These are phyloP conservation scores for Drosophila lacicola DNA, from an alignment of 2,888 invertebrate genomes.

Conservation along the genomic window DNA sequence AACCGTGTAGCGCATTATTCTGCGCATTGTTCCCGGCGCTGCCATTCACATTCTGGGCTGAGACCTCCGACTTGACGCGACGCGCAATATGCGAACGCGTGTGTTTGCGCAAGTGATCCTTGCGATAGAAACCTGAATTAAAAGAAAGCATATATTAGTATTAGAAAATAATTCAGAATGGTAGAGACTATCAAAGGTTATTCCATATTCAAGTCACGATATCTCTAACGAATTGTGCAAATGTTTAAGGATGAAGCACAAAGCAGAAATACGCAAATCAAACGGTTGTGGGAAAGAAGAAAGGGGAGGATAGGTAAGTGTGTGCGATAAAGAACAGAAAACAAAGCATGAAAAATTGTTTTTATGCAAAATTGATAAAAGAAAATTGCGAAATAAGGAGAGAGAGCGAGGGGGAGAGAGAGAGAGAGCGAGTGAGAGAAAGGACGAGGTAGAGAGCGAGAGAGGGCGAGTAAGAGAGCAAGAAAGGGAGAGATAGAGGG, in stretches of 20 bases:
- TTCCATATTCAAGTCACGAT: background rate
- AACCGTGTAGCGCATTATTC: constrained; percentile 83
- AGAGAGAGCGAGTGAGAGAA: background rate
- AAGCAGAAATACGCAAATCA: too few relatives aligned
- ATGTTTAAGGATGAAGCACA: background rate
- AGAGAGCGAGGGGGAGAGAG: background rate
- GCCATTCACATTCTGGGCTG: constrained; percentile 87
- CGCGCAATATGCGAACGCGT: constrained; percentile 93
- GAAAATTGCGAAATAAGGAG: too few relatives aligned
- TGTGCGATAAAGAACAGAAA: too few relatives aligned
- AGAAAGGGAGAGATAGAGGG: too few relatives aligned
- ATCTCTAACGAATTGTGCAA: background rate
- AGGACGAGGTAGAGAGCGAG: background rate
- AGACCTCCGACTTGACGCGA: constrained; percentile 93
- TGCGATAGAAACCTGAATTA: constrained; percentile 91
- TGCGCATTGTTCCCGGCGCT: constrained; percentile 82
- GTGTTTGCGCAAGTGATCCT: constrained; percentile 94
- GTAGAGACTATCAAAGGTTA: background rate
- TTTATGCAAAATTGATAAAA: too few relatives aligned
- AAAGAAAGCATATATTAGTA: background rate
- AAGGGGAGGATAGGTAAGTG: too few relatives aligned
- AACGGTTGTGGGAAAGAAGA: too few relatives aligned
- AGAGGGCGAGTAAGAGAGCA: too few relatives aligned
- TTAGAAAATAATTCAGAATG: background rate
- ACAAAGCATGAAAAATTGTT: too few relatives aligned